phyloP scores from a whole-genome alignment of 1,140 invertebrate species.

The Apis mellifera region Amel_HAv3.1 CM009932.2:10085501-10086000 shows the following conservation, averaged over 20 bases:
- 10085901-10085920: no score
- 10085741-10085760: not conserved
- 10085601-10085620: slow-evolving; percentile 63
- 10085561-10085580: slow-evolving; percentile 59
- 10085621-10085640: slow-evolving; percentile 60
- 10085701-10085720: no score
- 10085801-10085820: not conserved
- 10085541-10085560: slow-evolving; percentile 61
- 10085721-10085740: no score
- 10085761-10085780: slow-evolving; percentile 62
- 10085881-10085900: no score
- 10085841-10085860: no score
- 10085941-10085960: no score
- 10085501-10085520: slow-evolving; percentile 57
- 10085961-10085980: no score
- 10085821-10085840: not conserved
- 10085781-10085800: slow-evolving; percentile 52
- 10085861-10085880: no score
- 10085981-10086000: no score
- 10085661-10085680: slow-evolving; percentile 62
- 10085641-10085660: slow-evolving; percentile 65
- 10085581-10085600: slow-evolving; percentile 55
- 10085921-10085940: no score
- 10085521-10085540: slow-evolving; percentile 64
- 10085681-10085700: slow-evolving; percentile 37